Percentiles rank a stretch among this genome's conserved stretches.
Evolutionary conservation across 2,113 vertebrate species (phyloP).

Genomic region (Eurystomus gularis): DNA sequence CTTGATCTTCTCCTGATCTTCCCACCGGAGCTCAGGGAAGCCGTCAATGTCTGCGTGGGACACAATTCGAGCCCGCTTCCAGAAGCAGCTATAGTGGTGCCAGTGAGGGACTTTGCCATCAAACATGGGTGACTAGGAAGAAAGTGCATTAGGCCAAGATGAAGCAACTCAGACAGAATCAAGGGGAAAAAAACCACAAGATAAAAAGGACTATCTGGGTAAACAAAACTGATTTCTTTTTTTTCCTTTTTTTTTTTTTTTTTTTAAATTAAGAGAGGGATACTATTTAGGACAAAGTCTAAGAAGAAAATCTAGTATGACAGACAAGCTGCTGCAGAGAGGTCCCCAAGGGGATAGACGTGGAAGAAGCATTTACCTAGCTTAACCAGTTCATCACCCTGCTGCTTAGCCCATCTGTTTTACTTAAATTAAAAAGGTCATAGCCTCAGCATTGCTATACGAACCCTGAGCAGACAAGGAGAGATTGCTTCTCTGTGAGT

Average conservation of each 20-base stretch:
- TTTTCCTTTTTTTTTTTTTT: background rate
- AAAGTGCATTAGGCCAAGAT: background rate
- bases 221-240: background rate
- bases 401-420: background rate
- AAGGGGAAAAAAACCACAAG: background rate
- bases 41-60: constrained; percentile 84
- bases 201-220: background rate
- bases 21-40: constrained; percentile 91
- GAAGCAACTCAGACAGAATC: background rate
- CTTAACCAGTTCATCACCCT: background rate
- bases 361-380: background rate
- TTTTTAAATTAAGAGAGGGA: background rate
- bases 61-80: constrained; percentile 85
- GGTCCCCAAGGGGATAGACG: background rate
- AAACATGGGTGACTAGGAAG: constrained; percentile 91
- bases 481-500: background rate
- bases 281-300: background rate
- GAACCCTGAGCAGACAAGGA: background rate
- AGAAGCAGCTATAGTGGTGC: constrained; percentile 98
- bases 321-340: background rate
- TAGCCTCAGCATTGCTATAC: background rate
- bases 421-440: background rate
- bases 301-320: background rate
- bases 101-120: constrained; percentile 97
- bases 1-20: constrained; percentile 95